Evolutionary conservation across 2,888 invertebrate genomes (phyloP).

Genomic region (Harpagoxenus sublaevis): DNA sequence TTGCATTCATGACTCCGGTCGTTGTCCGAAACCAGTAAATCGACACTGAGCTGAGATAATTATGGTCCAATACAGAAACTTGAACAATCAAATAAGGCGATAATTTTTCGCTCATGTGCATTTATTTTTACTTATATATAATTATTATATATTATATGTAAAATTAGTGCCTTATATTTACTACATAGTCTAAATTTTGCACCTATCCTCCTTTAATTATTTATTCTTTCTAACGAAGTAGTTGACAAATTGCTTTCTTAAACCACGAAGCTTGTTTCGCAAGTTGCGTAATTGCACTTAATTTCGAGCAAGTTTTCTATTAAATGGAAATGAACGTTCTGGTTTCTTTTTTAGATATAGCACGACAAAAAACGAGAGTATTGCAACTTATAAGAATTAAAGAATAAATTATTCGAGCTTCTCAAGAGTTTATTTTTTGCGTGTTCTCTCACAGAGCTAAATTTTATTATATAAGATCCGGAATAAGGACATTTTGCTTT

Average conservation of each 20-base stretch:
- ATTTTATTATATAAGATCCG: not conserved
- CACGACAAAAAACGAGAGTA: conserved; percentile 65
- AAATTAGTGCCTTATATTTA: not conserved
- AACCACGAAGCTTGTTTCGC: not conserved
- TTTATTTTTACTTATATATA: not conserved
- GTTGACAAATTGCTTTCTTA: not conserved
- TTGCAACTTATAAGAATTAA: conserved; percentile 61
- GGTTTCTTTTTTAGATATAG: conserved; percentile 72
- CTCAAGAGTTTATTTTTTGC: conserved; percentile 80
- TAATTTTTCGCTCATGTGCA: too few relatives aligned
- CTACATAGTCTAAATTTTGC: not conserved
- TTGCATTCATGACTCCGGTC: conserved; percentile 15
- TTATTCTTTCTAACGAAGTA: not conserved
- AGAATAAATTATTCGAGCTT: conserved; percentile 71
- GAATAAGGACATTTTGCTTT: not conserved
- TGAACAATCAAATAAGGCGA: conserved; percentile 2
- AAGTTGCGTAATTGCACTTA: conserved; percentile 30
- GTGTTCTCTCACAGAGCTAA: conserved; percentile 80
- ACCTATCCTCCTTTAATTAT: not conserved
- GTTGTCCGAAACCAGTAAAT: conserved; percentile 36
- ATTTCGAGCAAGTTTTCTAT: conserved; percentile 76
- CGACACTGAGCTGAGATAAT: conserved; percentile 28
- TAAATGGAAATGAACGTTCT: conserved; percentile 80
- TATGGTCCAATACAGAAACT: not conserved
- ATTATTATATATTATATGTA: not conserved